Conservation (phyloP, 1,140 invertebrate species). For the Brachionus rubens region DNA sequence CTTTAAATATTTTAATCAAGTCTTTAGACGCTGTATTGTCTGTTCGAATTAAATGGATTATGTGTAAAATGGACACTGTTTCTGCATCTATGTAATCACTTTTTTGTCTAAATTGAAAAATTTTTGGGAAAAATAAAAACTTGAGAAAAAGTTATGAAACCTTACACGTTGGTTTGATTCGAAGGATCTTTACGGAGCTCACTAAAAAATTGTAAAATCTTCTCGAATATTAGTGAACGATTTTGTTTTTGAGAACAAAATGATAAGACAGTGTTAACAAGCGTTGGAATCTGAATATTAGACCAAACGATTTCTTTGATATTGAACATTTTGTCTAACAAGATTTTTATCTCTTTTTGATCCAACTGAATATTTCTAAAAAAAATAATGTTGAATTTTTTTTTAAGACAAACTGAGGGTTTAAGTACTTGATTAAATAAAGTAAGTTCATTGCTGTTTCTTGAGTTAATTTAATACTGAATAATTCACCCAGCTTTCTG, state of each 20-base stretch:
- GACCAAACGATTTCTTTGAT: constrained; percentile 10
- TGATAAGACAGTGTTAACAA: constrained; percentile 8
- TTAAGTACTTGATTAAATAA: not conserved
- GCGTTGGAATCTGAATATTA: constrained; percentile 8
- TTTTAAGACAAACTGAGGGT: no score
- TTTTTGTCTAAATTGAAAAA: not conserved
- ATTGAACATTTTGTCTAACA: constrained; percentile 35
- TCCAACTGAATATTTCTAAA: constrained; percentile 25
- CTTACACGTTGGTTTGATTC: not conserved
- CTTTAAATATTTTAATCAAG: constrained; percentile 21
- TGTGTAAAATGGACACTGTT: constrained; percentile 9
- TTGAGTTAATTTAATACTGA: not conserved
- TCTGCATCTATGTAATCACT: constrained; percentile 18
- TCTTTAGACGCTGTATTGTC: not conserved
- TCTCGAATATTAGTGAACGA: constrained; percentile 21
- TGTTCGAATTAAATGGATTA: constrained; percentile 9
- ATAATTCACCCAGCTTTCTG: not conserved
- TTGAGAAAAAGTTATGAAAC: not conserved
- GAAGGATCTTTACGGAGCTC: not conserved
- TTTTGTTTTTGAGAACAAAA: constrained; percentile 19
- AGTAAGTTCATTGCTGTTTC: constrained; percentile 23
- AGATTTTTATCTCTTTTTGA: not conserved
- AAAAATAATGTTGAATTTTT: not conserved
- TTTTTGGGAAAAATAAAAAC: not conserved
- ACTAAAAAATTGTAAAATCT: constrained; percentile 12